Base-by-base conservation (phyloP, 2,888 invertebrate genomes). In the Agonopterix alstromeriana region DNA sequence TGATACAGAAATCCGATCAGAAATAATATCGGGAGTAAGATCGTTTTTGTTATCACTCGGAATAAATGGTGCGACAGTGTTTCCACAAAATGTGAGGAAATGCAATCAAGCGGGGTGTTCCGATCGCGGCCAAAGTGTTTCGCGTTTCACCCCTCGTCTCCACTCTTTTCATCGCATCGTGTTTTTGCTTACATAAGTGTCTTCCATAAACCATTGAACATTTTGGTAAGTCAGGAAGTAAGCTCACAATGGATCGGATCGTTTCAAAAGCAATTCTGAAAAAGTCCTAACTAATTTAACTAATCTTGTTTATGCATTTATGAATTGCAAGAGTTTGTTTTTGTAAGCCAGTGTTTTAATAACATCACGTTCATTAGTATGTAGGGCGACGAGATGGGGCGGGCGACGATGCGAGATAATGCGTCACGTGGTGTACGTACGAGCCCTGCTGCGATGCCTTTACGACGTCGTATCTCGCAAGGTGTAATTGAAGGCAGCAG, bases 401-500 rank as follows among this genome's bases (percentile, higher is more conserved):
- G 27, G 5, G 27, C 5, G 27, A 27, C 27, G 27, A 27, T 27
- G 27, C 27, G 27, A 27, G n/a, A n/a, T 38, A 38, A 27, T 8
- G 43, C 10, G 11, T 42, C 11, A 11, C 42, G 42, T 42, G 12
- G 42, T 42, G 2, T 11, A 12, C 8, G n/a, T 8, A 43, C 38
- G 11, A 14, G 36, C 36, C 45, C 10, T 43, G 45, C 50, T 45
- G 48, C 41, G 49, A 51, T 55, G 56, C 59, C 61, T 72, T 73
- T 75, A 74, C 66, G 68, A 63, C 61, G 58, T 61, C 61, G 56
- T 67, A 65, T 69, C 69, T 62, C 57, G 66, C 61, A 61, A 55
- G 56, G 56, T 40, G 54, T 75, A 73, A 74, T 73, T 73, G 71
- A 68, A 68, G 48, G 56, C 70, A 75, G 56, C 74, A 67, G 70